A percentile compares a stretch with the other conserved stretches of the same genome.
Conservation (phyloP, 2,888 invertebrate species). For the Hyppa rectilinea region DNA sequence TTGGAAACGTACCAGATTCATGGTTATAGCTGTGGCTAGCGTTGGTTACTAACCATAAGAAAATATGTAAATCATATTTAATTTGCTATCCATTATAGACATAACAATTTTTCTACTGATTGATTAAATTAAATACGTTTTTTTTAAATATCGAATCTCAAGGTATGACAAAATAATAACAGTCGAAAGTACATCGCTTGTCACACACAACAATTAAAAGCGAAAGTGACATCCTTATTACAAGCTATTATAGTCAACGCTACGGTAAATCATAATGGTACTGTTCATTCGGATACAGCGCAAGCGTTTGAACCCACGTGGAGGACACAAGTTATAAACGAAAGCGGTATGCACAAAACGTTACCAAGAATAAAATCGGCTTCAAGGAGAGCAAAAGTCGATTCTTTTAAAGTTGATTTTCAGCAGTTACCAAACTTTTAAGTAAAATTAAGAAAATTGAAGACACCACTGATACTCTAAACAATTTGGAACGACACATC, state of each 20-base stretch:
- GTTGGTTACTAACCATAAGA: background rate
- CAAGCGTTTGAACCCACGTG: slow-evolving; percentile 43
- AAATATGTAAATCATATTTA: background rate
- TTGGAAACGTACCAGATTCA: background rate
- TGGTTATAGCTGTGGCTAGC: background rate
- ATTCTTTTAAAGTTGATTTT: background rate
- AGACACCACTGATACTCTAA: background rate
- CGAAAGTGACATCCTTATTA: slow-evolving; percentile 79
- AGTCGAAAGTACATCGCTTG: slow-evolving; percentile 46
- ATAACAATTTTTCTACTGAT: background rate
- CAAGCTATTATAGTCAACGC: slow-evolving; percentile 67
- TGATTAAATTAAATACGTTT: background rate
- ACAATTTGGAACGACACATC: too few species aligned
- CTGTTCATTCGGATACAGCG: slow-evolving; percentile 45
- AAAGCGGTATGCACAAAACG: background rate
- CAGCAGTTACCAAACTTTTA: background rate
- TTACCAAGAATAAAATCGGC: background rate
- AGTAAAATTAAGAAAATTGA: background rate
- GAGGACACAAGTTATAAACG: slow-evolving; percentile 26
- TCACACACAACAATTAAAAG: slow-evolving; percentile 70
- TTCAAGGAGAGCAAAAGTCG: background rate
- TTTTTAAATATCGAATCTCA: background rate
- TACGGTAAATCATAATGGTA: slow-evolving; percentile 36
- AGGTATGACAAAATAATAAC: slow-evolving; percentile 18
- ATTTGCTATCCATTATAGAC: background rate